Evolutionary conservation across 2,797 vertebrate genomes (phyloP), one percentile per base, ranked within the genome.

Genomic region (Limosa lapponica): DNA sequence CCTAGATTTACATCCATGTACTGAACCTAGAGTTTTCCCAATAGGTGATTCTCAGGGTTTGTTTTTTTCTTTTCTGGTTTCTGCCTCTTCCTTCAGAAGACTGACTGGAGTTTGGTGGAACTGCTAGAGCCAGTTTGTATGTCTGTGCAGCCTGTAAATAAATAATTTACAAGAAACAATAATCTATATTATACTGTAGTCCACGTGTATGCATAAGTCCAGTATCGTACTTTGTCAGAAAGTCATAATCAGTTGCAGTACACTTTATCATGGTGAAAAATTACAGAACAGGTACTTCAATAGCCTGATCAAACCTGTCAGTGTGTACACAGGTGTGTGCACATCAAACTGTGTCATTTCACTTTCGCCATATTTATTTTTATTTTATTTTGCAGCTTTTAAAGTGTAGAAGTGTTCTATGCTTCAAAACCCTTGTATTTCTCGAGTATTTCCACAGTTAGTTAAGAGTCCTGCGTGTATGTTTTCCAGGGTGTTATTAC

Each of bases 291-390:
- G 57, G 17, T 13, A 32, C 46, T 66, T 90, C 9, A 23, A 10
- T 73, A 62, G 72, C 32, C 36, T 16, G 43, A 43, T 46, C 36
- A 36, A 16, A 32, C 59, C 34, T 0, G 0, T 25, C 2, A 0
- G 19, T 43, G 22, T 36, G 61, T 88, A 39, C 39, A 6, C 58
- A 83, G 82, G 65, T 87, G 54, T 44, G 58, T 32, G 10, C 41
- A 61, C 57, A 15, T 71, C 69, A 62, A 36, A 10, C 28, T n/a
- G 37, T 30, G 46, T 71, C 78, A 10, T 36, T 77, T 37, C 9
- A 4, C 24, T 70, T 84, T 44, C 0, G 1, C 34, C 24, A 6
- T 23, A 5, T 27, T 75, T 32, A 59, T 28, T n/a, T 25, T 10
- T 28, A 3, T 57, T 17, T 48, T 48, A 6, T 37, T 89, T 83